These are phyloP conservation scores for Neoarius graeffei DNA, from an alignment of 2,113 vertebrate species.

Conservation along the genomic window DNA sequence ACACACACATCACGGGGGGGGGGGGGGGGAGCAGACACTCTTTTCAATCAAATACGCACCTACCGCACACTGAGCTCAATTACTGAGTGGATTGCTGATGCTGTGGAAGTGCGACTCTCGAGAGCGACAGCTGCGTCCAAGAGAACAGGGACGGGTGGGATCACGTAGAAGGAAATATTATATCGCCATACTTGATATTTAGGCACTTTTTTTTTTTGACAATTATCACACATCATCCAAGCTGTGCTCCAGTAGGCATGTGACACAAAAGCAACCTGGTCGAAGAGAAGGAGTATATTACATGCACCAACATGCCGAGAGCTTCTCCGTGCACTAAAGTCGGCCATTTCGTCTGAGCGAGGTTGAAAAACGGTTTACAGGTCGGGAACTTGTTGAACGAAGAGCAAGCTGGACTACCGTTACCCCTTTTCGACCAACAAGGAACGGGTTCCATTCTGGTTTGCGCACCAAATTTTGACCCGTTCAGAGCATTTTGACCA, in stretches of 20 bases:
- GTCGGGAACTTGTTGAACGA: background rate
- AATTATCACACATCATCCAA: no score
- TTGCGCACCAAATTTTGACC: no score
- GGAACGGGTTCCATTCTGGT: no score
- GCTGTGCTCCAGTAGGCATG: no score
- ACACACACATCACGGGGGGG: background rate
- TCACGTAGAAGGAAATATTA: background rate
- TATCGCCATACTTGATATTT: background rate
- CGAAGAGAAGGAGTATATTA: no score
- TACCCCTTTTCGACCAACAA: no score
- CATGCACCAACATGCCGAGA: background rate
- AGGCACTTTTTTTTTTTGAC: no score
- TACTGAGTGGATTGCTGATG: slow-evolving; percentile 63
- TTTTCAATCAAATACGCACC: background rate
- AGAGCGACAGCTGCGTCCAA: background rate
- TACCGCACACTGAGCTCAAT: slow-evolving; percentile 49
- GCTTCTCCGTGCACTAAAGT: background rate
- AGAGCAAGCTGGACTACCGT: background rate
- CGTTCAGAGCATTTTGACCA: no score
- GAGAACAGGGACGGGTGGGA: background rate
- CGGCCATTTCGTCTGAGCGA: background rate
- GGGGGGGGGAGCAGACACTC: slow-evolving; percentile 24
- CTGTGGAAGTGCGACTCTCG: slow-evolving; percentile 52
- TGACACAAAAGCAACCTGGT: background rate
- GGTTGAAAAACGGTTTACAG: background rate